phyloP scores from a whole-genome alignment of 2,888 invertebrate genomes.

The Thysanoteuthis rhombus region DNA sequence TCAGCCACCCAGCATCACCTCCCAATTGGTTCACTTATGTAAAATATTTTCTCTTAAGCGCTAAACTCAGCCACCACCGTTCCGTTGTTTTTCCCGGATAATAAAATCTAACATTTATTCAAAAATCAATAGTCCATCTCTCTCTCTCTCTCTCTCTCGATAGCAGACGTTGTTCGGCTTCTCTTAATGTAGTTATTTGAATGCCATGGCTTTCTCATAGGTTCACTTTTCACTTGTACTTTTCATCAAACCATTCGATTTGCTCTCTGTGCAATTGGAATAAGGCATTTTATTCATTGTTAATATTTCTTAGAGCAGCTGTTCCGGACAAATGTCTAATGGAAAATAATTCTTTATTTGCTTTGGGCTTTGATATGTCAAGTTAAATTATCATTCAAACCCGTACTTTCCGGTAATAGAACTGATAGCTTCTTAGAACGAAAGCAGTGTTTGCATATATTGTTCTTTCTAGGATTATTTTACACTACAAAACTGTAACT shows the following conservation, averaged over 20 bases:
- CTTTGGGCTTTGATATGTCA: neutral
- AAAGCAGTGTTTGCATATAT: neutral
- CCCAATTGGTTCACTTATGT: neutral
- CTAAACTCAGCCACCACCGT: neutral
- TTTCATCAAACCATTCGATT: neutral
- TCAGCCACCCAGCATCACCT: no score
- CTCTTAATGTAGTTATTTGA: neutral
- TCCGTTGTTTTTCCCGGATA: neutral
- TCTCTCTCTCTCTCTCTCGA: no score
- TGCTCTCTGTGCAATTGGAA: neutral
- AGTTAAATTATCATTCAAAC: neutral
- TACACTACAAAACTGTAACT: no score
- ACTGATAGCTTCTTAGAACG: no score
- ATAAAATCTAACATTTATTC: slow-evolving; percentile 12
- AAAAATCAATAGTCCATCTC: neutral
- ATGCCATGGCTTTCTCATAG: neutral
- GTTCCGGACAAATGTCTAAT: neutral
- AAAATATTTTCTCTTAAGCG: neutral
- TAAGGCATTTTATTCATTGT: neutral
- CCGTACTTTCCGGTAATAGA: neutral
- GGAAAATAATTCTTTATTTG: neutral
- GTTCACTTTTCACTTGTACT: neutral
- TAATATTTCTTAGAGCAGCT: neutral
- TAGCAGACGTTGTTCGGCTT: neutral
- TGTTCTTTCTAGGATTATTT: no score